phyloP scores from a whole-genome alignment of 2,113 vertebrate species.

The Cricetomys ansorgei region DNA sequence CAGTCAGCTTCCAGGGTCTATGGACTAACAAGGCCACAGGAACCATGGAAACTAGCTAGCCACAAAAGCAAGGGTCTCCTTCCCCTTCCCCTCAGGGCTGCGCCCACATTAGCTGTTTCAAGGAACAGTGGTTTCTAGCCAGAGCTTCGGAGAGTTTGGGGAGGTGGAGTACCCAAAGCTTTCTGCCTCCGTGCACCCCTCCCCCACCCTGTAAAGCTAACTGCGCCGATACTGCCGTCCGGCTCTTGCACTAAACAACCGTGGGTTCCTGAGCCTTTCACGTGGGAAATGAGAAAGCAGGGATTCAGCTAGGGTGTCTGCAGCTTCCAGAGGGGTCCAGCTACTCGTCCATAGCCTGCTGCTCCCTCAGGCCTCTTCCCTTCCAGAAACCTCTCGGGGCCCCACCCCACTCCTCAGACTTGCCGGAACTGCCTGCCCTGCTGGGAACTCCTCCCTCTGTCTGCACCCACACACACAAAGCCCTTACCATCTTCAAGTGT shows the following conservation, averaged over 20 bases:
- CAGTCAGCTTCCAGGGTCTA: background rate
- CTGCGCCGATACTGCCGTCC: background rate
- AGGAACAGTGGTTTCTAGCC: background rate
- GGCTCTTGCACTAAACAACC: background rate
- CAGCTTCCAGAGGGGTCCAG: fast-evolving
- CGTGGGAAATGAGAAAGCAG: background rate
- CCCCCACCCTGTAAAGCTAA: background rate
- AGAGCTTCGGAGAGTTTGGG: background rate
- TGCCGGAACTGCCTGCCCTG: background rate
- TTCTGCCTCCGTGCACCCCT: background rate
- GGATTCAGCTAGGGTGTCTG: background rate
- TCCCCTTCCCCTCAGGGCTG: too few relatives aligned
- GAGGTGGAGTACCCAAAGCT: background rate
- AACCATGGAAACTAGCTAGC: background rate
- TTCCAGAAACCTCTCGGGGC: too few relatives aligned
- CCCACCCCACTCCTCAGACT: background rate
- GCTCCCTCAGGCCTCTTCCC: background rate
- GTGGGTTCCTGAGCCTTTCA: background rate
- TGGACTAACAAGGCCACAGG: background rate
- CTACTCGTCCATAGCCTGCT: background rate
- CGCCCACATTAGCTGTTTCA: background rate
- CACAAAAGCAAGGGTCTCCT: background rate
- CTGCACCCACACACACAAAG: background rate
- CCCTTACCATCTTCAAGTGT: background rate
- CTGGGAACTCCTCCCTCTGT: background rate